A percentile compares a stretch with the other conserved stretches of the same genome.
Conservation (phyloP, 1,140 invertebrate genomes). For the Bilobella aurantiaca region DNA sequence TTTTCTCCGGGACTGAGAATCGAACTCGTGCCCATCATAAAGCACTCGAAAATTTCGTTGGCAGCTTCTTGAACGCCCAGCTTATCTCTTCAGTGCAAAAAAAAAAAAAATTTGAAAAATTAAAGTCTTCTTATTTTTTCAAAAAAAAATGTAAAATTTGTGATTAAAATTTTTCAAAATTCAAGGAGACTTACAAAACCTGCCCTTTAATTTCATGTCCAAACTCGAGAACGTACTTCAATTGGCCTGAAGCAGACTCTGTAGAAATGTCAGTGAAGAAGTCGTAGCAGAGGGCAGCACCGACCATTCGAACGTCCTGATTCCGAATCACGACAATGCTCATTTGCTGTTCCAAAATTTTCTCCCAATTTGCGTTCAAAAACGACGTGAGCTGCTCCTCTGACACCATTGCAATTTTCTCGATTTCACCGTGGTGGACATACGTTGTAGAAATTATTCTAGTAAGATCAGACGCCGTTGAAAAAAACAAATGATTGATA, state of each 20-base stretch:
- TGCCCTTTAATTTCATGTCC: neutral
- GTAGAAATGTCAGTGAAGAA: neutral
- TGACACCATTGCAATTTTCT: neutral
- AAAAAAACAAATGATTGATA: neutral
- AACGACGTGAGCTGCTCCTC: neutral
- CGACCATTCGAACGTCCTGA: neutral
- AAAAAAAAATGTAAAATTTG: neutral
- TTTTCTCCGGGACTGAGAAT: neutral
- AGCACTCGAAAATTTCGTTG: neutral
- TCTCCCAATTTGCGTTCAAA: neutral
- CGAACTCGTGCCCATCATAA: neutral
- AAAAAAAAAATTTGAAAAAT: neutral
- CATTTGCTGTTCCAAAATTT: neutral
- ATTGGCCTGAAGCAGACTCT: neutral
- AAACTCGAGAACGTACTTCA: neutral
- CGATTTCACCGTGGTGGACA: neutral
- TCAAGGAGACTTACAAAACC: neutral
- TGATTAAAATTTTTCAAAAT: neutral
- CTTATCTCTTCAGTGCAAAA: neutral
- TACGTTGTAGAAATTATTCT: neutral
- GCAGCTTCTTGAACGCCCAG: neutral
- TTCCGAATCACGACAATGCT: neutral
- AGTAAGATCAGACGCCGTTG: neutral
- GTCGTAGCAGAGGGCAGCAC: neutral
- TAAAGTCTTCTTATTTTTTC: neutral